Evolutionary conservation across 2,797 vertebrate genomes (phyloP).

Genomic region (Pipistrellus pygmaeus): DNA sequence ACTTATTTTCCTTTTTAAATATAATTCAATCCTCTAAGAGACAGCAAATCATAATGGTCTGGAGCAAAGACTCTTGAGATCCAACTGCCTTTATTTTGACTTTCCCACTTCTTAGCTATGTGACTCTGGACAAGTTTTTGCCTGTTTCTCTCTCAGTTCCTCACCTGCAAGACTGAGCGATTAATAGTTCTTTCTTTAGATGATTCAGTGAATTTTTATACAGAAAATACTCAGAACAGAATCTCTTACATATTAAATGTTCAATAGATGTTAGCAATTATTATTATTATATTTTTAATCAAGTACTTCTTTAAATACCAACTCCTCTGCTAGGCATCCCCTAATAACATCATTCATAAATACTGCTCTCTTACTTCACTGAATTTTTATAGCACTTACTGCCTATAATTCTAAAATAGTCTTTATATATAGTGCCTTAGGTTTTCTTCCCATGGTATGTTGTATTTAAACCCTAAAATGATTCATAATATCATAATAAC

Average conservation of each 20-base stretch:
- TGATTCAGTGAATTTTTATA: background rate
- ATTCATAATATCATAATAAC: background rate
- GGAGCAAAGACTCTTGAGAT: background rate
- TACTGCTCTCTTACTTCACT: background rate
- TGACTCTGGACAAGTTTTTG: background rate
- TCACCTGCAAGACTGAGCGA: background rate
- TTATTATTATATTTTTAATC: background rate
- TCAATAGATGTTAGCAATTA: constrained; percentile 9
- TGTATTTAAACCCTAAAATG: background rate
- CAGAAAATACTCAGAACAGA: background rate
- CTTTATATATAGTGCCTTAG: background rate
- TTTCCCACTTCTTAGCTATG: background rate
- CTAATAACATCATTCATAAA: background rate
- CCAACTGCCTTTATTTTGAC: background rate
- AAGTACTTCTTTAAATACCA: constrained; percentile 2
- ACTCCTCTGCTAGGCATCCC: background rate
- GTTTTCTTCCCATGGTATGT: background rate
- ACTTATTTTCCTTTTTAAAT: constrained; percentile 18
- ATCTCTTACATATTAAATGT: background rate
- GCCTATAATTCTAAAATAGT: background rate
- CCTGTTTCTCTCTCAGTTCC: background rate
- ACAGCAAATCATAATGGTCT: background rate
- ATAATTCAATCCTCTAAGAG: background rate
- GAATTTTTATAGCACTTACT: background rate
- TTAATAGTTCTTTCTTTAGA: background rate